Evolutionary conservation across 2,113 vertebrate genomes (phyloP), one percentile per base, ranked within the genome.

Genomic region (Zonotrichia leucophrys): DNA sequence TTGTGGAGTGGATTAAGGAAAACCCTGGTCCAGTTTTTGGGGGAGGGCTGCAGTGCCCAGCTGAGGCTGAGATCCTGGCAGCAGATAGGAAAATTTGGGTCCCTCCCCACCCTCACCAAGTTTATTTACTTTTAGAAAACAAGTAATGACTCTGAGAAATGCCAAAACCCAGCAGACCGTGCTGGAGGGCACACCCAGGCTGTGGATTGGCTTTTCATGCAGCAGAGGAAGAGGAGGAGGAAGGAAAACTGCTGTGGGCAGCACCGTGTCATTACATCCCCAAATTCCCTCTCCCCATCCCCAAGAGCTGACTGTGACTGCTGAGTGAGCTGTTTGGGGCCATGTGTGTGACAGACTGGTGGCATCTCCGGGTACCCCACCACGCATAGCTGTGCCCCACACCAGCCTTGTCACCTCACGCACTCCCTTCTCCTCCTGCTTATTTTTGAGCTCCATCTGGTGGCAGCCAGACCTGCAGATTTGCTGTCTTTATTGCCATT

Each of bases 371-470:
- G 67, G 52, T 52, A 8, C 35, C 46, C 37, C 33, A 8, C 52
- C 58, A 5, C 2, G 39, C 47, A 4, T 3, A 0, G 3, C 9
- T 12, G 44, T 46, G 62, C 49, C 72, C 90, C 55, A n/a, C 11
- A 10, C 14, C 63, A 42, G 19, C 68, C 49, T 55, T 8, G 2
- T 14, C 62, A 16, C 47, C 75, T 31, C 59, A 11, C 1, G 0
- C 41, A 21, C 28, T 2, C 3, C 27, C 49, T 27, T 30, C 31
- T 28, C 37, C 33, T 83, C 68, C 78, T 39, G 17, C 35, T 93
- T 42, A 16, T 10, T 73, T 66, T 52, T 91, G 42, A 92, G 91
- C 95, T 88, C 94, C 94, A 95, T 89, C 96, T 97, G 87, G 56
- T 91, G 95, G 92, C 74, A 94, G 37, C 42, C 83, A 37, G 31